These are phyloP conservation scores for Phengaris arion DNA, from an alignment of 2,888 invertebrate genomes.

Conservation along the genomic window DNA sequence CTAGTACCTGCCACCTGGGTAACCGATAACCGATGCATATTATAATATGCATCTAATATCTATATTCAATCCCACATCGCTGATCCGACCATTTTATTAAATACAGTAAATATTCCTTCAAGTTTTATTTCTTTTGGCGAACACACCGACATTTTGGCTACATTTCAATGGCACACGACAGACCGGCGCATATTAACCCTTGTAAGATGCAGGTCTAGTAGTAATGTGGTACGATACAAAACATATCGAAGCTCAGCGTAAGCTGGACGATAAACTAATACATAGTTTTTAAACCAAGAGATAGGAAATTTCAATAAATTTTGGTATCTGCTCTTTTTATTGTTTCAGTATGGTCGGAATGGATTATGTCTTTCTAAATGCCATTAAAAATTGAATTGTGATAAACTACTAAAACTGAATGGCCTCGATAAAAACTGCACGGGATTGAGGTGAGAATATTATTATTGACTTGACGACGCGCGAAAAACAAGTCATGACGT, in stretches of 20 bases:
- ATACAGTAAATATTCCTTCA: constrained; percentile 33
- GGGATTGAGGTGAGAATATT: background rate
- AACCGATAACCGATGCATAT: no score
- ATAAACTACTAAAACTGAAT: background rate
- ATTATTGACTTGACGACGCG: background rate
- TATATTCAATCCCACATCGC: background rate
- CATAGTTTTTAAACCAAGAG: constrained; percentile 30
- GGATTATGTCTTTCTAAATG: constrained; percentile 21
- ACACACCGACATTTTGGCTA: constrained; percentile 43
- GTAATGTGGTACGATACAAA: constrained; percentile 9
- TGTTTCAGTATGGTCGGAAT: constrained; percentile 19
- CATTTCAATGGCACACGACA: constrained; percentile 42
- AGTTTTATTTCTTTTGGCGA: constrained; percentile 45
- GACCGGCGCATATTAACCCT: constrained; percentile 35
- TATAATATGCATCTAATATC: background rate
- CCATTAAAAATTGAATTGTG: background rate
- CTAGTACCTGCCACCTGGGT: no score
- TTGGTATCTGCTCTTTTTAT: constrained; percentile 27
- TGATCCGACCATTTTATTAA: constrained; percentile 33
- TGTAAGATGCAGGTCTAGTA: constrained; percentile 24
- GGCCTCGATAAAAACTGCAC: background rate
- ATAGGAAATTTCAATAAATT: constrained; percentile 30
- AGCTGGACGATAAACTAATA: constrained; percentile 31
- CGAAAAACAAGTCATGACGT: no score
- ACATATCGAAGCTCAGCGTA: constrained; percentile 21